These are phyloP conservation scores for Lophochroa leadbeateri DNA, from an alignment of 2,113 vertebrate genomes.

Conservation along the genomic window DNA sequence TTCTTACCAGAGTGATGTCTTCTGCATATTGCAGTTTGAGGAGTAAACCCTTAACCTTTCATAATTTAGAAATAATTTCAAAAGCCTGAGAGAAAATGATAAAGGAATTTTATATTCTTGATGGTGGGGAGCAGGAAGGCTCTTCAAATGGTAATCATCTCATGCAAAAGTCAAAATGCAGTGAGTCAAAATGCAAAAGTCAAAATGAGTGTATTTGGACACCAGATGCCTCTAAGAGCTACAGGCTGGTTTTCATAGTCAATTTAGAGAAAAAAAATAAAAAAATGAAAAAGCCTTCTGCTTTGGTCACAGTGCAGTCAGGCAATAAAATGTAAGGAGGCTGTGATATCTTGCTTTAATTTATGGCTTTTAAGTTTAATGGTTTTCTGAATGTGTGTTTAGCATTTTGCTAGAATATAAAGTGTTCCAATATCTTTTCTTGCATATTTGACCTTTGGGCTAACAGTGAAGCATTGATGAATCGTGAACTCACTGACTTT, in stretches of 20 bases:
- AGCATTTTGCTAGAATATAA: not conserved
- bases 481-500: not conserved
- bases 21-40: not conserved
- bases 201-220: not conserved
- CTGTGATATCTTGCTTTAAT: not conserved
- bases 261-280: not conserved
- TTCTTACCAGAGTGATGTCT: not conserved
- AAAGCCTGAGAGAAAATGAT: not conserved
- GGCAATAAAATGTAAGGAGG: not conserved
- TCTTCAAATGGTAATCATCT: not conserved
- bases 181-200: not conserved
- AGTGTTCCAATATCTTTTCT: not conserved
- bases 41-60: not conserved
- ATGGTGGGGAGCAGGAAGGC: not conserved
- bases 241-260: not conserved
- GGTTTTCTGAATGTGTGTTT: not conserved
- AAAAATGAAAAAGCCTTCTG: not conserved
- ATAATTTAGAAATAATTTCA: constrained; percentile 1
- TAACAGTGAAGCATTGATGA: not conserved
- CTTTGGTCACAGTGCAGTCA: not conserved
- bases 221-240: not conserved
- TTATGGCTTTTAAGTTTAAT: not conserved
- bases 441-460: constrained; percentile 39
- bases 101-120: not conserved
- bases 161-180: not conserved